These are phyloP conservation scores for Meghimatium bilineatum DNA, from an alignment of 2,888 invertebrate genomes.

Conservation along the genomic window DNA sequence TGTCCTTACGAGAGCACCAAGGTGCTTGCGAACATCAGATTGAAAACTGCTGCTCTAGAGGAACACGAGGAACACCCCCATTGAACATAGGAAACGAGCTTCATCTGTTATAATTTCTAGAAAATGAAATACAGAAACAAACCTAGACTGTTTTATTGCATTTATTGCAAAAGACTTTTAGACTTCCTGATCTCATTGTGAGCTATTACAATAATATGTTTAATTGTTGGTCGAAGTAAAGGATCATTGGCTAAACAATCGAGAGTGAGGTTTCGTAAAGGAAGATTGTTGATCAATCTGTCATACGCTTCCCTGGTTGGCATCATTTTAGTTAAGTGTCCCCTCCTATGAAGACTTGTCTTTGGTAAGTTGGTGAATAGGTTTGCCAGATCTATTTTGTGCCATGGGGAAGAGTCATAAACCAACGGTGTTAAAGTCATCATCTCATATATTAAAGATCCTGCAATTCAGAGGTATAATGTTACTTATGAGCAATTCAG, in stretches of 20 bases:
- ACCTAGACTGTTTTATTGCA: too few species aligned
- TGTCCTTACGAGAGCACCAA: too few species aligned
- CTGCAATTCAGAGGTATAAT: not conserved
- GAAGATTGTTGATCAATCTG: slow-evolving; percentile 1
- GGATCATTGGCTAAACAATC: slow-evolving; percentile 29
- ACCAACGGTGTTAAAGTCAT: slow-evolving; percentile 58
- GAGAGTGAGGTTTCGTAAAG: slow-evolving; percentile 13
- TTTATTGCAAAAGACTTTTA: not conserved
- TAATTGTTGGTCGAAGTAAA: slow-evolving; percentile 51
- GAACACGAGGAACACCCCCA: too few species aligned
- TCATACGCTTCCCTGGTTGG: slow-evolving; percentile 25
- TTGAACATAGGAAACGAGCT: too few species aligned
- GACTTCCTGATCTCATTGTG: not conserved
- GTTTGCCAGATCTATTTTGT: not conserved
- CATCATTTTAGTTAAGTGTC: not conserved
- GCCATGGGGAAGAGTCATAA: slow-evolving; percentile 15
- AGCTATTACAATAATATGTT: slow-evolving; percentile 40
- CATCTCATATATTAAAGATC: slow-evolving; percentile 64
- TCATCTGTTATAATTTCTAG: too few species aligned
- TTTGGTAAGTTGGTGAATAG: not conserved
- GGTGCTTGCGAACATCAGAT: too few species aligned
- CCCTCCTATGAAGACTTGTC: not conserved
- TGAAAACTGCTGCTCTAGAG: too few species aligned
- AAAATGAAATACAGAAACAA: too few species aligned
- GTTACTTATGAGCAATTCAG: too few species aligned